Base-by-base conservation (phyloP, 35 echinoderm and acorn worm species). In the Acanthaster planci region DNA sequence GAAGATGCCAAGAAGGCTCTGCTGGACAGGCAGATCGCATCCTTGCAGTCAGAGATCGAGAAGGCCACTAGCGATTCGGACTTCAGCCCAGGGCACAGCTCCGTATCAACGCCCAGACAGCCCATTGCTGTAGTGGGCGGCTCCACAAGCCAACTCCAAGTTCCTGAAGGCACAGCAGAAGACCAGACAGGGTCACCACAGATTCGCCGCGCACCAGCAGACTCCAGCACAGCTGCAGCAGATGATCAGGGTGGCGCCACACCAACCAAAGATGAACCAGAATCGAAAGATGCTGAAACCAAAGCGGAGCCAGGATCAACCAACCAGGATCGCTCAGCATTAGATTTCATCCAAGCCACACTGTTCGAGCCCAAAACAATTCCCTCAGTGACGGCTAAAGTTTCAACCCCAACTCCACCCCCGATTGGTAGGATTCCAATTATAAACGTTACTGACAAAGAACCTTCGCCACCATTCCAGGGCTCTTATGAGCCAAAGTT, bases 1-100 rank as follows among this genome's bases (percentile, higher is more conserved):
- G 96, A 99, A 67, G 89, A 94, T 31, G 96, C 96, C 37, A 99
- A 99, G 79, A 99, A 94, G 60, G 96, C 96, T 0, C 82, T 99
- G 17, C 83, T 99, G 52, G 96, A 99, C 67, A 67, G 89, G 58
- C 96, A 99, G 78, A 99, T 99, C 18, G 91, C 93, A 82, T 94
- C 92, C 0, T 55, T 99, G 38, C 96, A 99, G 59, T 90, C 88
- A 0, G 89, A 99, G 67, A 99, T 99, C 18, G 90, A 89, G 51
- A 89, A 88, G 37, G 91, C 94, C 47, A 83, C 93, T 16, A 90
- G 84, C 29, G 78, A 95, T 39, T 86, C 90, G 51, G 79, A 53
- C 32, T 32, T 83, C 16, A 57, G 27, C 40, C 40, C 42, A 5
- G 79, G 40, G 32, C 79, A 44, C 40, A 44, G 47, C 29, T 19